Evolutionary conservation across 2,888 invertebrate genomes (phyloP).

Genomic region (Napeogenes sylphis): DNA sequence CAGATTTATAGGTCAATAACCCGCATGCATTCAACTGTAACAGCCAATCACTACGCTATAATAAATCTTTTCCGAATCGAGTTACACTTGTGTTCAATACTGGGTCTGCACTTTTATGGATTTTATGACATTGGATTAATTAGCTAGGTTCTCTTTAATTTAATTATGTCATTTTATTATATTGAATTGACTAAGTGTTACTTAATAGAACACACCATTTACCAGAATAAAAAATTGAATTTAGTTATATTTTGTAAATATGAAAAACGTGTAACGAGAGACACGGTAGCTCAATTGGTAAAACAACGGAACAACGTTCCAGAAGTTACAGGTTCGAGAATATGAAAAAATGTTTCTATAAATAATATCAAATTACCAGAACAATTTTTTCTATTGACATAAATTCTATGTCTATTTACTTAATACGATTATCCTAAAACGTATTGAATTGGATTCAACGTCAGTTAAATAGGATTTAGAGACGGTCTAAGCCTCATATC

Average conservation of each 20-base stretch:
- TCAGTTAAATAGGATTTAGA: constrained; percentile 18
- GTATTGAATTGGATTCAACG: constrained; percentile 9
- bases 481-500: constrained; percentile 20
- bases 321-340: too few relatives aligned
- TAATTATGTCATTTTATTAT: too few relatives aligned
- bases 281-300: too few relatives aligned
- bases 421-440: constrained; percentile 14
- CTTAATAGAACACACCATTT: too few relatives aligned
- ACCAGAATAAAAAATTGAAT: too few relatives aligned
- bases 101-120: constrained; percentile 11
- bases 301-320: too few relatives aligned
- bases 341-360: too few relatives aligned
- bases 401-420: not conserved
- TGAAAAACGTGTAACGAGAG: too few relatives aligned
- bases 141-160: not conserved
- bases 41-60: constrained; percentile 32
- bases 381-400: not conserved
- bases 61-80: constrained; percentile 18
- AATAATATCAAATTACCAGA: too few relatives aligned
- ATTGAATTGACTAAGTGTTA: too few relatives aligned
- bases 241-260: too few relatives aligned
- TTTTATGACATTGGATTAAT: constrained; percentile 24
- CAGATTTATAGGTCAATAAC: constrained; percentile 63
- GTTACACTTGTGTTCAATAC: constrained; percentile 13
- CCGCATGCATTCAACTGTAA: constrained; percentile 57